phyloP scores from a whole-genome alignment of 1,140 invertebrate species.

The Ceratoteleas bidentatus region DNA sequence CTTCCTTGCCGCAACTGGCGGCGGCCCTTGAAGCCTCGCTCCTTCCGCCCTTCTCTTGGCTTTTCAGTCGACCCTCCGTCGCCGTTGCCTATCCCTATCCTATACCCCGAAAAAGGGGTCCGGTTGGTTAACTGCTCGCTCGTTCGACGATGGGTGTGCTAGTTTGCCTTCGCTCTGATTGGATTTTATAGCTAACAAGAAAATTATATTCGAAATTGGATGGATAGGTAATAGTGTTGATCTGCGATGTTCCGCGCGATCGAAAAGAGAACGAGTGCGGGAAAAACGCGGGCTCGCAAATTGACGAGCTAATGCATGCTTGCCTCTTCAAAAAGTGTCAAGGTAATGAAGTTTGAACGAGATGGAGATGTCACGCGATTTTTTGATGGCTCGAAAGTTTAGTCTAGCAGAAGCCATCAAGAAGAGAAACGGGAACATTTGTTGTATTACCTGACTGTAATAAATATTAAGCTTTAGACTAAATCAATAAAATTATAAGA shows the following conservation, averaged over 20 bases:
- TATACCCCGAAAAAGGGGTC: constrained; percentile 55
- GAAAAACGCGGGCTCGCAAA: constrained; percentile 29
- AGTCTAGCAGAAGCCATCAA: too few species aligned
- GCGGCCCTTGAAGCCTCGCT: constrained; percentile 53
- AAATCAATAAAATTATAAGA: too few species aligned
- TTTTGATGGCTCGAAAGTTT: not conserved
- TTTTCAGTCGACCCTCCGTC: constrained; percentile 52
- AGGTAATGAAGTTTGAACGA: constrained; percentile 32
- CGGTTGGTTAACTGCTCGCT: constrained; percentile 67
- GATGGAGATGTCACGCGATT: not conserved
- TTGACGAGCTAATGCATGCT: constrained; percentile 25
- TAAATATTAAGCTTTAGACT: too few species aligned
- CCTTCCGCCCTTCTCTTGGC: constrained; percentile 48
- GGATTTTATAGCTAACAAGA: constrained; percentile 81
- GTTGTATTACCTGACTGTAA: too few species aligned
- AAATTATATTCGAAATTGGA: constrained; percentile 81
- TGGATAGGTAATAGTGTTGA: constrained; percentile 70
- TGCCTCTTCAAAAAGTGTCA: constrained; percentile 16
- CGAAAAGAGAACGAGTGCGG: constrained; percentile 11
- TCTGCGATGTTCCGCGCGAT: constrained; percentile 47
- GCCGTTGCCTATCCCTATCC: constrained; percentile 55
- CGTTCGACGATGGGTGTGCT: constrained; percentile 63
- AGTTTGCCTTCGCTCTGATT: constrained; percentile 75
- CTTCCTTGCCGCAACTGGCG: constrained; percentile 60
- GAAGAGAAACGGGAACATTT: too few species aligned